Percentiles rank a stretch among this genome's conserved stretches.
These are phyloP conservation scores for Gymnodraco acuticeps DNA, from an alignment of 2,797 vertebrate species.

Conservation along the genomic window DNA sequence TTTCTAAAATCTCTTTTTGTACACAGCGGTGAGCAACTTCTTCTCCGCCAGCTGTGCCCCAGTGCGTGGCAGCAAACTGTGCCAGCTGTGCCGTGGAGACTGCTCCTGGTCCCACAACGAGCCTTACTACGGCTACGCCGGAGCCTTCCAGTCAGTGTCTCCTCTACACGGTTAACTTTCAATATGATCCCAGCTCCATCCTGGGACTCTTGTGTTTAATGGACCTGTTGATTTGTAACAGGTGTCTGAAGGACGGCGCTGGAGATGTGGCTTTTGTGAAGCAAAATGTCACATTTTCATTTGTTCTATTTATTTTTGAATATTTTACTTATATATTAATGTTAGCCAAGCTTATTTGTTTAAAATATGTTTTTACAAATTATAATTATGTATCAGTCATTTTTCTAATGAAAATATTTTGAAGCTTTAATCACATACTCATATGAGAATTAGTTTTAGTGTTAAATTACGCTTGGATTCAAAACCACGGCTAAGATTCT, in stretches of 20 bases:
- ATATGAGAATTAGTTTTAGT: neutral
- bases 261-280: too few species aligned
- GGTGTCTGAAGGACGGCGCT: too few species aligned
- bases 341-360: neutral
- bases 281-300: too few species aligned
- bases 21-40: constrained; percentile 86
- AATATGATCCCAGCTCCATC: neutral
- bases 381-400: neutral
- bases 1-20: constrained; percentile 25
- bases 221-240: constrained; percentile 55
- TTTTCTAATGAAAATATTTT: too few species aligned
- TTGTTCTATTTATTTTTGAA: too few species aligned
- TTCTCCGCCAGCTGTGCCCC: constrained; percentile 91
- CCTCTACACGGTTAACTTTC: neutral
- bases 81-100: constrained; percentile 83
- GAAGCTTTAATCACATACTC: neutral
- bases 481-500: neutral
- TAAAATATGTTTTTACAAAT: neutral
- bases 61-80: constrained; percentile 82
- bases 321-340: constrained; percentile 55
- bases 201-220: constrained; percentile 4
- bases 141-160: too few species aligned
- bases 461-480: neutral
- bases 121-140: too few species aligned
- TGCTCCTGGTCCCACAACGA: constrained; percentile 83